Percentiles rank a stretch among this genome's conserved stretches.
phyloP scores from a whole-genome alignment of 2,113 vertebrate genomes.

The Dasyurus viverrinus region DNA sequence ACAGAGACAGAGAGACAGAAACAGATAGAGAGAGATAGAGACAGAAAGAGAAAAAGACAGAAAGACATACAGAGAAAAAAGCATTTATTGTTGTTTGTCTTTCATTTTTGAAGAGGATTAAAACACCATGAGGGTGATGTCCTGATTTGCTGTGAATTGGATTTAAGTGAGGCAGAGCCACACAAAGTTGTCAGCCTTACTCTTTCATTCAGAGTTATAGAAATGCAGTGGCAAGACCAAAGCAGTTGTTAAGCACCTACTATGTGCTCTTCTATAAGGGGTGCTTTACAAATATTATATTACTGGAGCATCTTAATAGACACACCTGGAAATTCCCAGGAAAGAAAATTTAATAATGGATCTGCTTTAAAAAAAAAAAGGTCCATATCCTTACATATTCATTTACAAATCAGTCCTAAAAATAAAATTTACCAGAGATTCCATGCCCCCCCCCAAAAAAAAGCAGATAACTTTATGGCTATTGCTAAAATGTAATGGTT shows the following conservation, averaged over 20 bases:
- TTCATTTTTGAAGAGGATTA: too few relatives aligned
- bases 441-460: too few relatives aligned
- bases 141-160: too few relatives aligned
- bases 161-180: too few relatives aligned
- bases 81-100: too few relatives aligned
- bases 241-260: background rate
- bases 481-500: background rate
- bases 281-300: background rate
- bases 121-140: too few relatives aligned
- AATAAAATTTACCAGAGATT: background rate
- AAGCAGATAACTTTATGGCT: background rate
- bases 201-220: too few relatives aligned
- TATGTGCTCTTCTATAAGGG: background rate
- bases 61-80: too few relatives aligned
- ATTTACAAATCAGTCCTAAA: background rate
- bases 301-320: background rate
- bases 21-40: too few relatives aligned
- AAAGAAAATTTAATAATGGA: background rate
- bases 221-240: background rate
- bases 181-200: too few relatives aligned
- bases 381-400: background rate
- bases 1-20: too few relatives aligned
- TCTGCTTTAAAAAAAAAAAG: background rate
- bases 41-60: too few relatives aligned
- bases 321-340: background rate